Percentiles rank a stretch among this genome's conserved stretches.
Conservation (phyloP, 2,888 invertebrate genomes). For the Amorpha juglandis region DNA sequence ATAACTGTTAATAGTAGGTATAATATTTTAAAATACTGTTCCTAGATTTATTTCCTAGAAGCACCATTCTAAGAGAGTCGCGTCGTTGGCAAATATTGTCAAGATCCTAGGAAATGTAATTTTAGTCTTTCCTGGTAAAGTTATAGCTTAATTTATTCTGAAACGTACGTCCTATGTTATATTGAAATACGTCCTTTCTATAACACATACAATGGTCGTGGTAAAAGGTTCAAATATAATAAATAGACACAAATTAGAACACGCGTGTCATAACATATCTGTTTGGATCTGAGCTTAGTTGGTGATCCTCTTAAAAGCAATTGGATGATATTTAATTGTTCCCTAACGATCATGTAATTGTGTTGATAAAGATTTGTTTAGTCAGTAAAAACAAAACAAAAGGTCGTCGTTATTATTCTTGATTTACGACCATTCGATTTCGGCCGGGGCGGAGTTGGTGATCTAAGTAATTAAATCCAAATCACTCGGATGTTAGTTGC, state of each 20-base stretch:
- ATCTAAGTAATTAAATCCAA: conserved; percentile 76
- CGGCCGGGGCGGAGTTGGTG: conserved; percentile 67
- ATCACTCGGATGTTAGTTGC: conserved; percentile 65
- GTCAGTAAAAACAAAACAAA: conserved; percentile 66
- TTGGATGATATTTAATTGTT: conserved; percentile 65
- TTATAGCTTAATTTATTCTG: conserved; percentile 10
- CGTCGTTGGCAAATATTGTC: conserved; percentile 5
- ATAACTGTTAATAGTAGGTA: neutral
- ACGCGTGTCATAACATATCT: conserved; percentile 4
- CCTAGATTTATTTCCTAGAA: conserved; percentile 14
- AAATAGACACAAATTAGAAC: neutral
- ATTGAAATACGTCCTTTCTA: neutral
- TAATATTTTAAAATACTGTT: neutral
- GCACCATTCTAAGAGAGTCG: neutral
- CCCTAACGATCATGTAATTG: conserved; percentile 79
- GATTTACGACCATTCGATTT: conserved; percentile 71
- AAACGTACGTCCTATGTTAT: neutral
- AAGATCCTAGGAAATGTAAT: conserved; percentile 17
- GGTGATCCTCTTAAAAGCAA: conserved; percentile 49
- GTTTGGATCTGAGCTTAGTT: conserved; percentile 16
- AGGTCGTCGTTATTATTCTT: conserved; percentile 69
- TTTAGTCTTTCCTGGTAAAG: conserved; percentile 4
- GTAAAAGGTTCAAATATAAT: neutral
- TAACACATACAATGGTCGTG: neutral
- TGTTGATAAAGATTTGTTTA: conserved; percentile 78